phyloP scores from a whole-genome alignment of 2,113 vertebrate genomes.

The Thinocorus orbignyianus region DNA sequence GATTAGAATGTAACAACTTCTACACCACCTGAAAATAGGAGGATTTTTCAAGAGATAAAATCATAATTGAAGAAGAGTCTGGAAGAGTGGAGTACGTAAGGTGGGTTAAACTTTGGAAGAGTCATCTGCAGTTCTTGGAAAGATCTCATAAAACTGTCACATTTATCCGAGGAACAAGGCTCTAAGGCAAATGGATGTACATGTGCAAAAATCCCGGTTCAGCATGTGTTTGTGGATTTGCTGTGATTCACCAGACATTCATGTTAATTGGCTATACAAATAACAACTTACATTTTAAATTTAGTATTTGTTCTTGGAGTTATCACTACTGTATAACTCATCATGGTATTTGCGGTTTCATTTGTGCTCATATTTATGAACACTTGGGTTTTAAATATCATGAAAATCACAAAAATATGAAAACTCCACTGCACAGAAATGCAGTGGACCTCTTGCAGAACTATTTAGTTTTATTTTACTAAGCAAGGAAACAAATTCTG shows the following conservation, averaged over 20 bases:
- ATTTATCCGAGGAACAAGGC: neutral
- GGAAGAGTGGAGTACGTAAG: neutral
- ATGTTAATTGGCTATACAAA: slow-evolving; percentile 26
- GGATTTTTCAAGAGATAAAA: neutral
- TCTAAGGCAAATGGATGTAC: neutral
- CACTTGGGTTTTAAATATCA: slow-evolving; percentile 5
- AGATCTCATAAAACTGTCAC: neutral
- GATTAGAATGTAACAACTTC: neutral
- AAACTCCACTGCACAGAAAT: neutral
- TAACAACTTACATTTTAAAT: slow-evolving; percentile 31
- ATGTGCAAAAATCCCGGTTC: slow-evolving; percentile 28
- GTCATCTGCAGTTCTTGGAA: neutral
- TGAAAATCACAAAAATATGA: neutral
- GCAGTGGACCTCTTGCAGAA: neutral
- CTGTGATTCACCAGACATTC: slow-evolving; percentile 33
- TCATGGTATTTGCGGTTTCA: neutral
- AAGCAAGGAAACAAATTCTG: neutral
- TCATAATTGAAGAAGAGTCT: neutral
- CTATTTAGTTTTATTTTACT: slow-evolving; percentile 9
- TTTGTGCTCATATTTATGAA: slow-evolving; percentile 7
- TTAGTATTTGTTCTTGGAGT: slow-evolving; percentile 32
- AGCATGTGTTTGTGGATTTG: slow-evolving; percentile 25
- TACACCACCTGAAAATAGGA: neutral
- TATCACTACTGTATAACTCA: slow-evolving; percentile 34
- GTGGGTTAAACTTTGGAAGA: neutral